A percentile compares a stretch with the other conserved stretches of the same genome.
Conservation (phyloP, 2,797 vertebrate genomes). For the Cyclura pinguis region DNA sequence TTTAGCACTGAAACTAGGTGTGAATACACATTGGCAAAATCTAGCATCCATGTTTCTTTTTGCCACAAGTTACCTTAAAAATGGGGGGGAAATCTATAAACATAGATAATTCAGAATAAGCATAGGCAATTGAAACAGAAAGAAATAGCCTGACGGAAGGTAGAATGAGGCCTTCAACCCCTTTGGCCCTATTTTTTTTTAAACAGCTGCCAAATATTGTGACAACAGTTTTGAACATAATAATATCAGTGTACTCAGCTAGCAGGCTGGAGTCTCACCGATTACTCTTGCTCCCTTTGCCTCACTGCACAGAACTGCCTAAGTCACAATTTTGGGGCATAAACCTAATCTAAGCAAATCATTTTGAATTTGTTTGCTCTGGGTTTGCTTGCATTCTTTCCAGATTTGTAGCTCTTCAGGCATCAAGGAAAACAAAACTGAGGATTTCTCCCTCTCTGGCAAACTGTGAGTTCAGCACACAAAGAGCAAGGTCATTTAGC, state of each 20-base stretch:
- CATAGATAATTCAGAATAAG: background rate
- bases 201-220: conserved; percentile 27
- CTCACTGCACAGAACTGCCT: conserved; percentile 39
- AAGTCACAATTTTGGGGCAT: conserved; percentile 51
- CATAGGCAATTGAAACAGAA: background rate
- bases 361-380: conserved; percentile 49
- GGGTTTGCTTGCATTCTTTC: conserved; percentile 50
- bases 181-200: conserved; percentile 27
- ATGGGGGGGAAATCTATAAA: background rate
- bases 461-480: conserved; percentile 64
- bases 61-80: background rate
- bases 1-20: background rate
- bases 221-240: conserved; percentile 29
- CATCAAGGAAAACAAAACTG: conserved; percentile 54
- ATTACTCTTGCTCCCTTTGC: conserved; percentile 44
- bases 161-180: too few species aligned
- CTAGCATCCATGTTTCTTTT: background rate
- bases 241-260: conserved; percentile 2
- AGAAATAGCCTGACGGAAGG: background rate
- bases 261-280: conserved; percentile 30
- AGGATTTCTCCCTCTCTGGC: conserved; percentile 34
- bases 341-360: conserved; percentile 68
- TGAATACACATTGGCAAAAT: background rate
- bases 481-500: conserved; percentile 50
- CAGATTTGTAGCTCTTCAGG: conserved; percentile 61